Base-by-base conservation (phyloP, 2,113 vertebrate genomes). In the Corythoichthys intestinalis region DNA sequence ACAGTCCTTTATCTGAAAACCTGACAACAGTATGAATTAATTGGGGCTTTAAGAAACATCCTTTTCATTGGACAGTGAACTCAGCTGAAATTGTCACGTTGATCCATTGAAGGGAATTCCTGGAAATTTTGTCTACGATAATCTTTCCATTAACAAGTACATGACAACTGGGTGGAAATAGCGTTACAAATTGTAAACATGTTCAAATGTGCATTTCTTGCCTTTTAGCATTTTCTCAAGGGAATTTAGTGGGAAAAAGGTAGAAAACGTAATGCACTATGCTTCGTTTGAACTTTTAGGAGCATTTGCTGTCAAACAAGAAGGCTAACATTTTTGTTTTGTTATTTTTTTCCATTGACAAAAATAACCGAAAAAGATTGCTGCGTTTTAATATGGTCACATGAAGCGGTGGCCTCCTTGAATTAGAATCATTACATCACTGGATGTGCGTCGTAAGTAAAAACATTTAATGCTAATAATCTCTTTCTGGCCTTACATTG, bases 81-180 rank as follows among this genome's bases (percentile, higher is more conserved):
- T n/a, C 60, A 66, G 37, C 49, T 50, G 71, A 7, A 65, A 48
- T 62, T 62, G 69, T 35, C 49, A 62, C 28, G 56, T 74, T 71
- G 28, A 34, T 56, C 8, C 20, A 28, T 80, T 73, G 63, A 67
- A 67, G 65, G 70, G 6, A 20, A 48, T 67, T 70, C 68, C 78
- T 63, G 69, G 75, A 17, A 65, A 59, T 39, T 76, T 75, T 71
- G 50, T 60, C 73, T 67, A 68, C 78, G 78, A 78, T 83, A 81
- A 77, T 72, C 56, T 62, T 54, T 69, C 14, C 37, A 64, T 54
- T 54, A 9, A 44, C 67, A 57, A 34, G 66, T 74, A 50, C 35
- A 74, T 48, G 12, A 48, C 15, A 57, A 67, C 59, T 74, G 61
- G 67, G 52, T n/a, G 47, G 46, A 72, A 83, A 76, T 13, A 69